These are phyloP conservation scores for Cephus nigrinus DNA, from an alignment of 2,888 invertebrate species.

Conservation along the genomic window DNA sequence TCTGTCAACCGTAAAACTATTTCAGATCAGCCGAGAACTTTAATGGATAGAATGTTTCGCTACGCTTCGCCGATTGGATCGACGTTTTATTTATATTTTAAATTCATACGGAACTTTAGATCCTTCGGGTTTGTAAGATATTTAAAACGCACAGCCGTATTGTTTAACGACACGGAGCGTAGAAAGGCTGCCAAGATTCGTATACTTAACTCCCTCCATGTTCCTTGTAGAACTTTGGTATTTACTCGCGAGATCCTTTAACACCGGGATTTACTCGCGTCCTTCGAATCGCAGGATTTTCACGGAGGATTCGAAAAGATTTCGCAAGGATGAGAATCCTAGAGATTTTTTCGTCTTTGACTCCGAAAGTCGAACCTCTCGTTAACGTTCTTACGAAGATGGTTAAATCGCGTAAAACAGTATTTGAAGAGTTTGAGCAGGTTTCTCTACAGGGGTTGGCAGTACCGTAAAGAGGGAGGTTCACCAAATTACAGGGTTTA, in stretches of 20 bases:
- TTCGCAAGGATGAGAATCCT: constrained; percentile 1
- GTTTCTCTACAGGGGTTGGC: background rate
- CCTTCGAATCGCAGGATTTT: background rate
- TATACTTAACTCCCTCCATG: background rate
- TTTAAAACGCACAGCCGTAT: background rate
- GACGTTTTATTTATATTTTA: background rate
- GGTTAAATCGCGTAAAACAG: background rate
- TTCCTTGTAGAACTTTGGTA: background rate
- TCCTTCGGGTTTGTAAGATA: background rate
- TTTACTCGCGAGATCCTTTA: background rate
- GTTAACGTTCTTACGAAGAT: background rate
- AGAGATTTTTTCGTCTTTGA: constrained; percentile 11
- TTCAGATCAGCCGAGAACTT: background rate
- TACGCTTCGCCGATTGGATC: background rate
- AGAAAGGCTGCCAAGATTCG: background rate
- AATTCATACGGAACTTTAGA: background rate
- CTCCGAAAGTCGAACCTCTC: background rate
- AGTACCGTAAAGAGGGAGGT: background rate
- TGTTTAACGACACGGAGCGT: background rate
- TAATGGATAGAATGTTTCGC: background rate
- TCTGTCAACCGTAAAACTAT: background rate
- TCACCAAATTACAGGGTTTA: constrained; percentile 18
- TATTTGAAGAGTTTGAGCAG: background rate
- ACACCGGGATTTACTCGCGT: background rate
- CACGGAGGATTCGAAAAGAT: background rate